Base-by-base conservation (phyloP, 2,888 invertebrate genomes). In the Cinara cedri region DNA sequence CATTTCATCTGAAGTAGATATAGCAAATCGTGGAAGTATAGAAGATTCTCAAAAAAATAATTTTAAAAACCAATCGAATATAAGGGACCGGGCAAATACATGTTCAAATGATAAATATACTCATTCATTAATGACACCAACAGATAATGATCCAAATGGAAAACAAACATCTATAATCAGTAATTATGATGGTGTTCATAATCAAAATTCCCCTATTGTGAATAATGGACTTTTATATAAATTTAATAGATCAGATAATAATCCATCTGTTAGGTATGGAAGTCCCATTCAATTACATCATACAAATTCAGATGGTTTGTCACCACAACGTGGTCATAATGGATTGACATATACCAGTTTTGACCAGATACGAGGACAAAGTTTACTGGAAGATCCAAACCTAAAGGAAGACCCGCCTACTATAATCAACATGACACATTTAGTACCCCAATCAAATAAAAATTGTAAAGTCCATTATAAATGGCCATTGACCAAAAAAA, bases 391-490 rank as follows among this genome's bases (percentile, higher is more conserved):
- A 46, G 76, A 76, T 49, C 46, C 65, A 51, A 66, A 46, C 21
- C n/a, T 46, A 46, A 57, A 76, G 26, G 66, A 76, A 68, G 66
- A 76, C 57, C 57, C 44, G 16, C 13, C 26, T 34, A 60, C n/a
- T 14, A 16, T 65, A 10, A 54, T 75, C 0, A 75, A 75, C 54
- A 65, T 75, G 74, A 1, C 65, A 44, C 74, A 68, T 24, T 46
- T 76, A 57, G 68, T 66, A 57, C 19, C 57, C 14, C 76, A 76
- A 34, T 26, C 76, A 1, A 51, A n/a, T 70, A 68, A 68, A n/a
- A 70, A 70, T 46, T 78, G 78, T 62, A 78, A 78, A 60, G 68
- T 78, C 6, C 78, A 78, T 60, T 78, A 78, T 60, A 78, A 70
- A 42, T 78, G 78, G 78, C 76, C 76, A n/a, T 66, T 76, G 14